Percentiles rank a stretch among this genome's conserved stretches.
Evolutionary conservation across 2,113 vertebrate genomes (phyloP).

Genomic region (Salminus brasiliensis): DNA sequence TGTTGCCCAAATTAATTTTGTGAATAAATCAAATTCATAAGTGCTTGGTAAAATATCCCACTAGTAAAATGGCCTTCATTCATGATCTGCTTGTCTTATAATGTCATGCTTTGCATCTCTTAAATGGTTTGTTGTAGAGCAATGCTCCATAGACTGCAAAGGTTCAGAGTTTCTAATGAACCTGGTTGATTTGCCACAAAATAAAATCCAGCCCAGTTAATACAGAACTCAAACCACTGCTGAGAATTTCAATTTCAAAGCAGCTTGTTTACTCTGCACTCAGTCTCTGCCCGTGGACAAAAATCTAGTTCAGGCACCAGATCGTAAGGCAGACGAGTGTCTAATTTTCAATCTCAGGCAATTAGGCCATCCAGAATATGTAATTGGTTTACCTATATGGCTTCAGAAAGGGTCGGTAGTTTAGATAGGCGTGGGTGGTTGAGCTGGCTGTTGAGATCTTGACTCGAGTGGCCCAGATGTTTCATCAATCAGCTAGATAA

Average conservation of each 20-base stretch:
- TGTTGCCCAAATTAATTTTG: too few species aligned
- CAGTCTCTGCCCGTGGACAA: constrained; percentile 40
- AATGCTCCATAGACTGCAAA: too few species aligned
- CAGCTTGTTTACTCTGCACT: constrained; percentile 47
- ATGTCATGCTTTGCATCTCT: too few species aligned
- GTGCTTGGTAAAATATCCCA: too few species aligned
- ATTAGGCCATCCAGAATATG: constrained; percentile 58
- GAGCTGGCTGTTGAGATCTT: constrained; percentile 41
- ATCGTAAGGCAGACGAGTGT: constrained; percentile 56
- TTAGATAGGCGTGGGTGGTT: constrained; percentile 47
- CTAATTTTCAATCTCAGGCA: constrained; percentile 65
- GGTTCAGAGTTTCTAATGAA: too few species aligned
- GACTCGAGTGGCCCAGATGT: constrained; percentile 61
- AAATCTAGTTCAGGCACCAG: constrained; percentile 47
- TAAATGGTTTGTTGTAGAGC: too few species aligned
- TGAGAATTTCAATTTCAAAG: constrained; percentile 66
- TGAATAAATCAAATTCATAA: too few species aligned
- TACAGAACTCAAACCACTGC: constrained; percentile 43
- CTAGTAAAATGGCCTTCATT: too few species aligned
- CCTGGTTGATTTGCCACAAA: not conserved
- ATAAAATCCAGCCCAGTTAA: constrained; percentile 25
- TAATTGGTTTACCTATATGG: constrained; percentile 63
- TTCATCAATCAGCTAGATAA: constrained; percentile 63
- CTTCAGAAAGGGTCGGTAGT: constrained; percentile 50
- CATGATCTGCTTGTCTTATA: too few species aligned